A percentile compares a stretch with the other conserved stretches of the same genome.
These are phyloP conservation scores for Boloria euphrosyne DNA, from an alignment of 2,888 invertebrate genomes.

Conservation along the genomic window DNA sequence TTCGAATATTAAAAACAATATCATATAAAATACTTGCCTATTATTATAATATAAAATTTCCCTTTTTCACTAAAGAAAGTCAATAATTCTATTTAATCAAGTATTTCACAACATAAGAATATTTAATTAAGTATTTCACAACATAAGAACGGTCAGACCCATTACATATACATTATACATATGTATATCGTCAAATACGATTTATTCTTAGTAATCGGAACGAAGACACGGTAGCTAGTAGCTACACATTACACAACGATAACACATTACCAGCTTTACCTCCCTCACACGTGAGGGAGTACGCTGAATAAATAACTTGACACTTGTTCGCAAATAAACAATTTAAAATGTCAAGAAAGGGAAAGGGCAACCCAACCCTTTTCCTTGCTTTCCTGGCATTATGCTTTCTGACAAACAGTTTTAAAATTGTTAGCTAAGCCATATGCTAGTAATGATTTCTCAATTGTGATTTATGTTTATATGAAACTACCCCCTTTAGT, in stretches of 20 bases:
- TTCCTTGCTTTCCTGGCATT: constrained; percentile 62
- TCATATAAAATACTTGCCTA: too few relatives aligned
- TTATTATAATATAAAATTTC: too few relatives aligned
- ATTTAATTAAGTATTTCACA: too few relatives aligned
- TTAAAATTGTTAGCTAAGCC: constrained; percentile 47
- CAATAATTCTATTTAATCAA: too few relatives aligned
- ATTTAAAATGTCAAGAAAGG: constrained; percentile 81
- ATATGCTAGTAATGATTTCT: constrained; percentile 19
- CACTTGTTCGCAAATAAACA: constrained; percentile 81
- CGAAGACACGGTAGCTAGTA: constrained; percentile 8
- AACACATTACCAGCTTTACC: constrained; percentile 33
- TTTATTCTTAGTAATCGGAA: not conserved
- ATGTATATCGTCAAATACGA: not conserved
- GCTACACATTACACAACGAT: constrained; percentile 15
- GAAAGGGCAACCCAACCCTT: constrained; percentile 74
- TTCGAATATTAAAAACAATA: too few relatives aligned
- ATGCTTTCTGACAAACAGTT: constrained; percentile 78
- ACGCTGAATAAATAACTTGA: constrained; percentile 77
- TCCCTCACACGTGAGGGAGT: constrained; percentile 40
- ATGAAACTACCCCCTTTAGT: too few relatives aligned
- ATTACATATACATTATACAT: not conserved
- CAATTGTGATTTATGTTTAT: not conserved
- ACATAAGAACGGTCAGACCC: not conserved
- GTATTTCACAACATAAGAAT: too few relatives aligned
- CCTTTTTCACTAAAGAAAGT: too few relatives aligned